Percentiles rank a stretch among this genome's conserved stretches.
Evolutionary conservation across 2,113 vertebrate species (phyloP).

Genomic region (Greenwoodochromis staneri): DNA sequence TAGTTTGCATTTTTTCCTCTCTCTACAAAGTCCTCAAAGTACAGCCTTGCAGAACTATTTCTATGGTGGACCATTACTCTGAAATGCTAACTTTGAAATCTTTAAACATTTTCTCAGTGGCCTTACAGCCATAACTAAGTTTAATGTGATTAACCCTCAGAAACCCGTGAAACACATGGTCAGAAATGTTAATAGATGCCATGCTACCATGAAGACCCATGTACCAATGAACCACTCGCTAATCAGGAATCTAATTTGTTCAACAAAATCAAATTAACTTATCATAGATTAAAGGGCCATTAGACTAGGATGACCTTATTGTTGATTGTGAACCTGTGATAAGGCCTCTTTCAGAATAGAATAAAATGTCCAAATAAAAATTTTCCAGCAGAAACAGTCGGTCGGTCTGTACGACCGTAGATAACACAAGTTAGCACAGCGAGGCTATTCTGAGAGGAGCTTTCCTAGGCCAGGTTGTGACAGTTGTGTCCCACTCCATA

Average conservation of each 20-base stretch:
- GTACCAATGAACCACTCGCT: slow-evolving; percentile 7
- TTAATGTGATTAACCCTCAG: neutral
- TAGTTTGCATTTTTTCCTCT: neutral
- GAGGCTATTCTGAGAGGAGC: slow-evolving; percentile 2
- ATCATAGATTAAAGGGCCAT: slow-evolving; percentile 18
- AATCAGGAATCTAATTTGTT: slow-evolving; percentile 41
- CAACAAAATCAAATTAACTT: slow-evolving; percentile 41
- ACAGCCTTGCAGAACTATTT: neutral
- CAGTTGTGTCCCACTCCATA: slow-evolving; percentile 50
- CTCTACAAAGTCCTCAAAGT: neutral
- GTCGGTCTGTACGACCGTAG: neutral
- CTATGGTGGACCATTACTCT: neutral
- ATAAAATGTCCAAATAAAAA: neutral
- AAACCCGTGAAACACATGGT: neutral
- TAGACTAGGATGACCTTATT: neutral
- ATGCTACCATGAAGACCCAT: neutral
- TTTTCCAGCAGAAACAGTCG: neutral
- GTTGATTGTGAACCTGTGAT: slow-evolving; percentile 14
- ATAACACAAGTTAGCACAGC: slow-evolving; percentile 45
- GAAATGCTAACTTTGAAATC: neutral
- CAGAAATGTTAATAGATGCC: slow-evolving; percentile 15
- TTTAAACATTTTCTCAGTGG: neutral
- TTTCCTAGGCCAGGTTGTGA: slow-evolving; percentile 31
- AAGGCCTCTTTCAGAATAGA: neutral
- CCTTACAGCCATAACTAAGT: neutral